Evolutionary conservation across 2,797 vertebrate genomes (phyloP), one percentile per base, ranked within the genome.

Genomic region (Sus cebifrons): DNA sequence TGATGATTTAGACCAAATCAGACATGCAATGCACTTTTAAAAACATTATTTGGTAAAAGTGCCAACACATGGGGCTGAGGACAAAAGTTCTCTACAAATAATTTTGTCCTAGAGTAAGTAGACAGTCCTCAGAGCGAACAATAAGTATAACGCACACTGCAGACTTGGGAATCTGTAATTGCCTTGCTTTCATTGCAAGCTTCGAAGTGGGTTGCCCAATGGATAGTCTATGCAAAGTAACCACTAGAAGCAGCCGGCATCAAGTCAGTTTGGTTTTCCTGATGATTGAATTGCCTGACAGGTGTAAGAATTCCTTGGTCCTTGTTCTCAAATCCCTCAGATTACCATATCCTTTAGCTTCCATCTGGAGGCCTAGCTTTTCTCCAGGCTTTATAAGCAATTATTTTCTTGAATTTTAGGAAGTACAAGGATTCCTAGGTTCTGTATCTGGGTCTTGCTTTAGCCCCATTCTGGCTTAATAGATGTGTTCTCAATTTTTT

Each of bases 381-480:
- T 44, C 77, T 79, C 3, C 27, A 71, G 25, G 7, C 17, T 75
- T 49, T 68, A 83, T 27, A 91, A 58, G 1, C 6, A 86, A 56
- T 52, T 71, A 20, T 90, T 93, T 87, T 83, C 17, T 40, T 64
- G 49, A 85, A 32, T 96, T 71, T 96, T 49, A 36, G 17, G 27
- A 74, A 86, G 67, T 91, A 32, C 20, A 84, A 60, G 4, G 15
- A 67, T 86, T 96, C 58, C 17, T 52, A 36, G 12, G 8, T 70
- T 89, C n/a, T 67, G 3, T 17, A 11, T 83, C 21, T 68, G 1
- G 23, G 8, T n/a, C 81, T 93, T 95, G 6, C 2, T 86, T 60
- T 85, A 64, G 40, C 36, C 23, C 6, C n/a, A 16, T 36, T 89
- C 67, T 89, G 25, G 13, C 62, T 6, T 78, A 60, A 58, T 12